Percentiles rank a stretch among this genome's conserved stretches.
phyloP scores from a whole-genome alignment of 2,888 invertebrate genomes.

The Sepioteuthis lessoniana region DNA sequence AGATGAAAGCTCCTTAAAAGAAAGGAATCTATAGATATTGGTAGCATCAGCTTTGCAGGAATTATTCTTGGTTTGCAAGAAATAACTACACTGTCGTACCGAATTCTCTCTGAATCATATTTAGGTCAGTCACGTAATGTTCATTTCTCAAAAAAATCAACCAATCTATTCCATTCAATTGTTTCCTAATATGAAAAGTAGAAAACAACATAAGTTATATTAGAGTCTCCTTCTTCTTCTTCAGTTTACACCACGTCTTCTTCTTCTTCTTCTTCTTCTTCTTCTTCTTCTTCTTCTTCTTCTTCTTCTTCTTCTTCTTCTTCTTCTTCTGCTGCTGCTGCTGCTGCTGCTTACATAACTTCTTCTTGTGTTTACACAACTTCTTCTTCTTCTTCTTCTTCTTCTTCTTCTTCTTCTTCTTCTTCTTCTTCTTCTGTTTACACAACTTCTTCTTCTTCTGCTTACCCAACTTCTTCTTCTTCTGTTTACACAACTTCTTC shows the following conservation, averaged over 20 bases:
- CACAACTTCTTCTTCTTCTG: too few relatives aligned
- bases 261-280: neutral
- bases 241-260: too few relatives aligned
- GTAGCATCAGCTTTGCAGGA: neutral
- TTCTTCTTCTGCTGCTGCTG: too few relatives aligned
- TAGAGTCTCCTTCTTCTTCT: neutral
- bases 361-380: too few relatives aligned
- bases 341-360: too few relatives aligned
- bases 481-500: too few relatives aligned
- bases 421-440: too few relatives aligned
- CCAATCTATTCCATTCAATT: neutral
- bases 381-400: too few relatives aligned
- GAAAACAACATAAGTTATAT: neutral
- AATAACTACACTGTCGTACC: neutral
- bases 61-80: slow-evolving; percentile 6
- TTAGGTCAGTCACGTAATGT: neutral
- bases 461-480: too few relatives aligned
- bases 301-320: neutral
- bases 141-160: neutral
- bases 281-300: neutral
- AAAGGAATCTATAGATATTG: neutral
- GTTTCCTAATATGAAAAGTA: neutral
- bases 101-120: neutral
- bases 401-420: too few relatives aligned
- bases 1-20: neutral